A percentile compares a stretch with the other conserved stretches of the same genome.
Evolutionary conservation across 2,888 invertebrate genomes (phyloP).

Genomic region (Agonopterix arenella): DNA sequence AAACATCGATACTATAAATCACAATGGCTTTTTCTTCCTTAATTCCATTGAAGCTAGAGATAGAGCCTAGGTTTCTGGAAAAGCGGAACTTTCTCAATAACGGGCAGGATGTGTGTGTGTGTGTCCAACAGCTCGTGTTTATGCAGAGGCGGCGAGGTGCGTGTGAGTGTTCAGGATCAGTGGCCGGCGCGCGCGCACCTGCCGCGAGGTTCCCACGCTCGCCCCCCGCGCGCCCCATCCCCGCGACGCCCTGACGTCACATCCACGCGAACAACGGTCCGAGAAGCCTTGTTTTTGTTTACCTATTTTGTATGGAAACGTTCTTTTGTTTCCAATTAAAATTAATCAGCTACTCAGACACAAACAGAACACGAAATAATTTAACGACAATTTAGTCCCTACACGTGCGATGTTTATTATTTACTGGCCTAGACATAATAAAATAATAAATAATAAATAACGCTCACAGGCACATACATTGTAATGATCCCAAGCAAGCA

Average conservation of each 20-base stretch:
- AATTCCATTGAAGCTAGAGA: constrained; percentile 1
- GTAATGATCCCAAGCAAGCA: too few species aligned
- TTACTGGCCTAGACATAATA: too few species aligned
- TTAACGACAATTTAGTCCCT: too few species aligned
- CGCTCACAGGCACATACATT: too few species aligned
- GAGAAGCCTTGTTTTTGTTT: constrained; percentile 34
- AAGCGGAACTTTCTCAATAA: constrained; percentile 65
- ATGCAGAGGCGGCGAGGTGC: constrained; percentile 10
- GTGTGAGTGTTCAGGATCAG: constrained; percentile 71
- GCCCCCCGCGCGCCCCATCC: constrained; percentile 35
- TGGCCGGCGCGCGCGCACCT: constrained; percentile 74
- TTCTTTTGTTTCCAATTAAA: too few species aligned
- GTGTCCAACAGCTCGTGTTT: constrained; percentile 20
- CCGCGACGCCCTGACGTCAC: constrained; percentile 52
- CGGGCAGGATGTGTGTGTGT: constrained; percentile 32
- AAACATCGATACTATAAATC: too few species aligned
- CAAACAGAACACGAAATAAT: too few species aligned
- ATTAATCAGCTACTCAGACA: too few species aligned
- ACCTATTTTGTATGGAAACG: neutral
- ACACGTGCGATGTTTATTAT: too few species aligned
- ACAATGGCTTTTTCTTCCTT: too few species aligned
- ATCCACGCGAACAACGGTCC: constrained; percentile 59
- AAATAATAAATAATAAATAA: too few species aligned
- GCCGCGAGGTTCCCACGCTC: constrained; percentile 73
- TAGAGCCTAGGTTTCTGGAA: constrained; percentile 27